Percentiles rank a stretch among this genome's conserved stretches.
phyloP scores from a whole-genome alignment of 2,888 invertebrate species.

The Ectropis crepuscularia region DNA sequence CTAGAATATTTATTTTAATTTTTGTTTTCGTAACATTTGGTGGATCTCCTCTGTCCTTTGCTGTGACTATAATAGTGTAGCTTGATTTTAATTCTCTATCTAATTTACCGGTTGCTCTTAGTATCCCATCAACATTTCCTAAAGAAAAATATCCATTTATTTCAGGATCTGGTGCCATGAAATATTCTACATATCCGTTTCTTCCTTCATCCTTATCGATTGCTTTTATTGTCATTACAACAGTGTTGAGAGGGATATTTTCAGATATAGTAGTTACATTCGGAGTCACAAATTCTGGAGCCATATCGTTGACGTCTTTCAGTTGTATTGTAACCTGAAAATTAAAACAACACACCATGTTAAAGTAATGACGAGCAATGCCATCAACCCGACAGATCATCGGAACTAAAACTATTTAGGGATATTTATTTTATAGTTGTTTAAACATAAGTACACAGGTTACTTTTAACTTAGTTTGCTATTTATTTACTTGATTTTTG shows the following conservation, averaged over 20 bases:
- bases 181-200: conserved; percentile 96
- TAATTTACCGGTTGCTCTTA: conserved; percentile 93
- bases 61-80: conserved; percentile 91
- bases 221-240: conserved; percentile 95
- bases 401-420: too few species aligned
- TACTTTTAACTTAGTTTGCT: too few species aligned
- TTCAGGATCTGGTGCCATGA: conserved; percentile 87
- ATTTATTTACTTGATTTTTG: too few species aligned
- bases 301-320: conserved; percentile 96
- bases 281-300: conserved; percentile 93
- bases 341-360: conserved; percentile 17
- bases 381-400: not conserved
- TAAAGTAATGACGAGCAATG: not conserved
- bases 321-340: conserved; percentile 93
- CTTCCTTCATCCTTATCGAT: conserved; percentile 95
- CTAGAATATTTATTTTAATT: conserved; percentile 90
- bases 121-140: conserved; percentile 93
- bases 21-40: conserved; percentile 88
- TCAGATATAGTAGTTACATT: conserved; percentile 92
- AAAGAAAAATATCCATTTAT: conserved; percentile 90
- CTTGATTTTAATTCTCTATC: conserved; percentile 92
- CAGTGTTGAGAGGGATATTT: conserved; percentile 93
- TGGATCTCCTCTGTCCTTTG: conserved; percentile 94
- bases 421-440: too few species aligned
- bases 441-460: too few species aligned